Evolutionary conservation across 2,113 vertebrate genomes (phyloP), one percentile per base, ranked within the genome.

Genomic region (Corythoichthys intestinalis): DNA sequence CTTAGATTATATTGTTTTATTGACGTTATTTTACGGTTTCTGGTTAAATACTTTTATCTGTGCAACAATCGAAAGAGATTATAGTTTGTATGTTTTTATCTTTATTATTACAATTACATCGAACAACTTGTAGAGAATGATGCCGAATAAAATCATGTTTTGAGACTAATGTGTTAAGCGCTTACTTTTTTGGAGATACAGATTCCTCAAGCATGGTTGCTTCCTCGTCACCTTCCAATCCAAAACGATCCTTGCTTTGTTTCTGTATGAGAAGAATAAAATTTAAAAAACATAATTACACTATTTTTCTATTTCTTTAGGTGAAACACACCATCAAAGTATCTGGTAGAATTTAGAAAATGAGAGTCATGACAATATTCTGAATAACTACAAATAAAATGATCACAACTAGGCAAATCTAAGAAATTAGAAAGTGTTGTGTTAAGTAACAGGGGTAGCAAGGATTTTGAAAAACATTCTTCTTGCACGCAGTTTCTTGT

Each of bases 141-240:
- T 7, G 41, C 41, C 41, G 6, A 44, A 44, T 8, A 44, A 44
- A 44, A 54, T 8, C 4, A 53, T 53, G 13, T n/a, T 53, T 53
- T 28, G 1, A 28, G 20, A 28, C 20, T 28, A 28, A 9, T 12
- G 41, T 44, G 41, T 44, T 62, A 49, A n/a, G 13, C 1, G 5
- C 65, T 66, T 91, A 99, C 97, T 99, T 99, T 88, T 99, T 99
- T 0, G 97, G 97, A 15, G 97, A 99, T 48, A 99, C 95, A 0
- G 96, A 99, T 85, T 99, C 97, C 85, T 99, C 97, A 20, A 99
- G 86, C 97, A 99, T 99, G 34, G 97, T 99, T 0, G 97, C 97
- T 67, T 99, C 97, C 72, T 99, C 97, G 81, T 99, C 97, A 0
- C 97, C 97, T 79, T 99, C 97, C 71, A 99, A 88, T 46, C 97